Base-by-base conservation (phyloP, 2,797 vertebrate genomes). In the Pipistrellus nathusii region DNA sequence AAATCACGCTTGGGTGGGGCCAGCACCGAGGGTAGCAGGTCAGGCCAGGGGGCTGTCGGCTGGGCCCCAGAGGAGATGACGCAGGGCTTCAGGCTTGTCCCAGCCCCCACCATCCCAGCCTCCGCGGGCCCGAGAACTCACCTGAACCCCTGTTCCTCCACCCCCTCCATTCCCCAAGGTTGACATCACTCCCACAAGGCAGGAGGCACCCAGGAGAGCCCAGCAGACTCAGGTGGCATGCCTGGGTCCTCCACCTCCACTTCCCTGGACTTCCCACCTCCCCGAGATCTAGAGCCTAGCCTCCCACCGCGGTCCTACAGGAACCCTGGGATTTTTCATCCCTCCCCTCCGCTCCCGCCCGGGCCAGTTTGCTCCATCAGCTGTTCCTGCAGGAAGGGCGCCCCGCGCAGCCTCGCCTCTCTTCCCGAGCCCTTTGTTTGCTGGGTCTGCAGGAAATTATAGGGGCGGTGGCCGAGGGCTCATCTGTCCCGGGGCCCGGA, bases 401-500 rank as follows among this genome's bases (percentile, higher is more conserved):
- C 95, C 95, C 94, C 0, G 93, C 78, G 91, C 94, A 18, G 93
- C 93, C 78, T 84, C 25, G 86, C 91, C 89, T 90, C 95, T 95
- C 94, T 96, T 96, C 92, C 95, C 89, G 80, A 96, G 94, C 25
- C 96, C 95, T 97, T 97, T 97, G 96, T 97, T 97, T 96, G 95
- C 93, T 80, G 81, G 94, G 86, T 89, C 82, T 96, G 94, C 97
- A 97, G 96, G 97, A 97, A 97, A 95, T 76, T 66, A 88, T 30
- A 93, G 83, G 91, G 96, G 96, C 87, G 95, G 95, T 91, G 95
- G 91, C 96, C 69, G 46, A 91, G 91, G 90, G 95, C 89, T 96
- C 97, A 96, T 96, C 96, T 96, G 95, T 95, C 91, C 93, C 90
- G 57, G 84, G 94, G 84, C 93, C 91, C 87, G 57, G 89, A 55